Conservation (phyloP, 2,113 vertebrate species). For the Pandion haliaetus region DNA sequence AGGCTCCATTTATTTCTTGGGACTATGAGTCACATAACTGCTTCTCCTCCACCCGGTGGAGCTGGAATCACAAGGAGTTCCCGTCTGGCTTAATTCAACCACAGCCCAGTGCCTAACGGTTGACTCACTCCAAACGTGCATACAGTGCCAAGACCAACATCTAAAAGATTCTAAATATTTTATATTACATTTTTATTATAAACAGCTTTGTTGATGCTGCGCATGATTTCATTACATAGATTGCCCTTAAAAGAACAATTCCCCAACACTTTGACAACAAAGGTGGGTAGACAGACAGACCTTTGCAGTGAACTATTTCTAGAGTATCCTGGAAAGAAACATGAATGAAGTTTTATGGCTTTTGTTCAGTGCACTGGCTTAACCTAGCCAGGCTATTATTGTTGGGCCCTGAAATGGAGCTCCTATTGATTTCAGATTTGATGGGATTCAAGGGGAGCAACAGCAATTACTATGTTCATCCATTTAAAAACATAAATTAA, state of each 20-base stretch:
- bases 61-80: neutral
- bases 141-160: neutral
- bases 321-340: neutral
- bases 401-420: slow-evolving; percentile 16
- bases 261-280: neutral
- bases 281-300: neutral
- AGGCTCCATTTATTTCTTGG: neutral
- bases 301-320: neutral
- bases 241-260: neutral
- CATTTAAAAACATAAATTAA: slow-evolving; percentile 59
- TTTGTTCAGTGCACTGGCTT: slow-evolving; percentile 22
- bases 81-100: neutral
- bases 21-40: neutral
- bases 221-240: neutral
- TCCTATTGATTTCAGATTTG: slow-evolving; percentile 42
- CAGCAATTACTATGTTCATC: slow-evolving; percentile 37
- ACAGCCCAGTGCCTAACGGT: neutral
- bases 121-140: neutral
- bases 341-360: slow-evolving; percentile 22
- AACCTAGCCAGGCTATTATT: neutral
- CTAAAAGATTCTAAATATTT: neutral
- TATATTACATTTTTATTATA: neutral
- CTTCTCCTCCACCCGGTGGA: neutral
- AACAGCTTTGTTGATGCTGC: neutral
- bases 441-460: slow-evolving; percentile 26